Conservation (phyloP, 37 sponge, comb jelly and placozoan species). For the Spongia lamella region DNA sequence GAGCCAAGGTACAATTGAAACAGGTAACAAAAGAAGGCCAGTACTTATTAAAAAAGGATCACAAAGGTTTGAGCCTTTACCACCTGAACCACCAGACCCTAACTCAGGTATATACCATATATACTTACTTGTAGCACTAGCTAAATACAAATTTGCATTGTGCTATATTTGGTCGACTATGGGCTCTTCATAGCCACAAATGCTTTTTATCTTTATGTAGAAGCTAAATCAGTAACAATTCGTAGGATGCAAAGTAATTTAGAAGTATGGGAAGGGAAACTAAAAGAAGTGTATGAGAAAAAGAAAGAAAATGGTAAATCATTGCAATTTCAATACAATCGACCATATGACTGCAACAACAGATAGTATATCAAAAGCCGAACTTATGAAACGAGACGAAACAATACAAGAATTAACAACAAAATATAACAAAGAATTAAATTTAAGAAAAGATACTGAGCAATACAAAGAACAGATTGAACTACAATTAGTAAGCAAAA, state of each 20-base stretch:
- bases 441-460: conserved; percentile 36
- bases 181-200: not conserved
- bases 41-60: conserved; percentile 60
- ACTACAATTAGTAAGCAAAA: conserved; percentile 31
- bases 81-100: conserved; percentile 73
- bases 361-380: conserved; percentile 41
- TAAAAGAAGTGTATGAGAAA: conserved; percentile 52
- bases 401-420: conserved; percentile 38
- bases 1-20: conserved; percentile 54
- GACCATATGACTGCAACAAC: not conserved
- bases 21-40: conserved; percentile 77
- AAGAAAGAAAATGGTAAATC: conserved; percentile 65
- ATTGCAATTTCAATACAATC: not conserved
- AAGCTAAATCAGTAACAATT: conserved; percentile 74
- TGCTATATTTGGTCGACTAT: too few species aligned
- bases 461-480: conserved; percentile 31
- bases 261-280: conserved; percentile 67
- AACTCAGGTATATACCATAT: conserved; percentile 63
- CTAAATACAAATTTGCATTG: too few species aligned
- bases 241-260: conserved; percentile 65
- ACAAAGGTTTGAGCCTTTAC: conserved; percentile 47
- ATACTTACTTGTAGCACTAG: too few species aligned
- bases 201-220: conserved; percentile 38
- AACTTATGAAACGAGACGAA: conserved; percentile 49
- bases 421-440: conserved; percentile 32